These are phyloP conservation scores for Brachyrhaphis roseni DNA, from an alignment of 2,797 vertebrate genomes.

Conservation along the genomic window DNA sequence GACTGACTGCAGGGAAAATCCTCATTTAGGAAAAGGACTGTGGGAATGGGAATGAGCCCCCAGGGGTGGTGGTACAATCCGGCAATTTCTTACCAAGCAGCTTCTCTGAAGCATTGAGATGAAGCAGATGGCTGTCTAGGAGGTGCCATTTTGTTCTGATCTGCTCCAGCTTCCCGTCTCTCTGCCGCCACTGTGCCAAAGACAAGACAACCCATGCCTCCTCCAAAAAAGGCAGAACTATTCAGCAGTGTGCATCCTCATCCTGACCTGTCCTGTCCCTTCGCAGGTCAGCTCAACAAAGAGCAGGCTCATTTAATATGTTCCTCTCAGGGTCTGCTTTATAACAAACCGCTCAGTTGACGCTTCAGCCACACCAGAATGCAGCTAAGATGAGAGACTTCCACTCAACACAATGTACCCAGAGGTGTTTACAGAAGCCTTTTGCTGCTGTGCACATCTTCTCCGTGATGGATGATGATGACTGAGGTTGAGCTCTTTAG, in stretches of 20 bases:
- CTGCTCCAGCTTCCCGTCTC: conserved; percentile 36
- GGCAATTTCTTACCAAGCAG: conserved; percentile 45
- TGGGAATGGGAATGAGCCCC: conserved; percentile 68
- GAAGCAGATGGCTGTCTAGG: conserved; percentile 44
- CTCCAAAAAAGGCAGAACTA: conserved; percentile 86
- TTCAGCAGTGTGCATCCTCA: conserved; percentile 64
- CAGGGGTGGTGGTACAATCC: conserved; percentile 46
- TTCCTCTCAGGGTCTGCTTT: conserved; percentile 68
- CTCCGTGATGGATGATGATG: conserved; percentile 73
- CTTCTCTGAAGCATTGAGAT: conserved; percentile 45
- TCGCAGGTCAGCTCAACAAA: conserved; percentile 76
- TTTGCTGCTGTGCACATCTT: conserved; percentile 60
- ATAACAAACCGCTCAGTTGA: conserved; percentile 58
- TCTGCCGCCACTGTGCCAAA: conserved; percentile 53
- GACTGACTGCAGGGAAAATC: conserved; percentile 45
- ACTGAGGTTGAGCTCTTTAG: conserved; percentile 46
- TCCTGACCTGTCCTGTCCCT: conserved; percentile 52
- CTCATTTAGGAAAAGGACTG: conserved; percentile 55
- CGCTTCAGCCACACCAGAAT: conserved; percentile 36
- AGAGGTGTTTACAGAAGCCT: conserved; percentile 63
- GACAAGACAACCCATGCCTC: conserved; percentile 50
- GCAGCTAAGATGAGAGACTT: conserved; percentile 40
- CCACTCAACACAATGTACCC: conserved; percentile 67
- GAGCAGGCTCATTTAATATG: conserved; percentile 70
- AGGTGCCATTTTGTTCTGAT: conserved; percentile 49